These are phyloP conservation scores for Romanomermis culicivorax DNA, from an alignment of 2,888 invertebrate genomes.

Conservation along the genomic window DNA sequence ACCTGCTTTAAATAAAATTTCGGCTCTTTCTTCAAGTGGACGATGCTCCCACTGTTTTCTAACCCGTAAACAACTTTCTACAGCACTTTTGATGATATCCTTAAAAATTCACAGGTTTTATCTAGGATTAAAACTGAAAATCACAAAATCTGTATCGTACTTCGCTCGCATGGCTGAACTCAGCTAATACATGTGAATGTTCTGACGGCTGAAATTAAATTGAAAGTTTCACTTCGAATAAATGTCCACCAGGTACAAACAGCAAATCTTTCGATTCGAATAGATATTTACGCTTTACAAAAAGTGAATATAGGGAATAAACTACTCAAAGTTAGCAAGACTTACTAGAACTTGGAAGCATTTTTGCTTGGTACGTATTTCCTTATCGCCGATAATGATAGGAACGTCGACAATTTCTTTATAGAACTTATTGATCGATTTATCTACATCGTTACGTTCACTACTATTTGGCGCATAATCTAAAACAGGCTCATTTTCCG, in stretches of 20 bases:
- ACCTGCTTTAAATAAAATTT: slow-evolving; percentile 58
- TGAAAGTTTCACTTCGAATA: slow-evolving; percentile 12
- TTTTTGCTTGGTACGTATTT: slow-evolving; percentile 50
- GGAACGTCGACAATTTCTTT: slow-evolving; percentile 60
- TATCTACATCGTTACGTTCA: slow-evolving; percentile 52
- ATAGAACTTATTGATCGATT: slow-evolving; percentile 45
- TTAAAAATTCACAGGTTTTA: slow-evolving; percentile 7
- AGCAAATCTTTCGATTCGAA: too few relatives aligned
- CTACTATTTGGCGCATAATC: slow-evolving; percentile 57
- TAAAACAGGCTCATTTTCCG: slow-evolving; percentile 34
- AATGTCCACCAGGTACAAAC: too few relatives aligned
- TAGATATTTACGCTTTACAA: too few relatives aligned
- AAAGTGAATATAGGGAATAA: too few relatives aligned
- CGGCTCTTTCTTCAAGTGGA: slow-evolving; percentile 54
- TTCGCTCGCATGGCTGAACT: slow-evolving; percentile 68
- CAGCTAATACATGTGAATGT: slow-evolving; percentile 62
- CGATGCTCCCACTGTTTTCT: slow-evolving; percentile 71
- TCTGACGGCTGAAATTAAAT: slow-evolving; percentile 56
- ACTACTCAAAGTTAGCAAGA: too few relatives aligned
- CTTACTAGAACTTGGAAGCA: slow-evolving; percentile 43
- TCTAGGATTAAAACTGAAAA: slow-evolving; percentile 5
- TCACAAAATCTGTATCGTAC: slow-evolving; percentile 21
- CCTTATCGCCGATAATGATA: slow-evolving; percentile 81
- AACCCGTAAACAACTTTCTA: slow-evolving; percentile 51
- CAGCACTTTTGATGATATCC: slow-evolving; percentile 51